Evolutionary conservation across 2,888 invertebrate genomes (phyloP), one percentile per base, ranked within the genome.

Genomic region (Drosophila austrosaltans): DNA sequence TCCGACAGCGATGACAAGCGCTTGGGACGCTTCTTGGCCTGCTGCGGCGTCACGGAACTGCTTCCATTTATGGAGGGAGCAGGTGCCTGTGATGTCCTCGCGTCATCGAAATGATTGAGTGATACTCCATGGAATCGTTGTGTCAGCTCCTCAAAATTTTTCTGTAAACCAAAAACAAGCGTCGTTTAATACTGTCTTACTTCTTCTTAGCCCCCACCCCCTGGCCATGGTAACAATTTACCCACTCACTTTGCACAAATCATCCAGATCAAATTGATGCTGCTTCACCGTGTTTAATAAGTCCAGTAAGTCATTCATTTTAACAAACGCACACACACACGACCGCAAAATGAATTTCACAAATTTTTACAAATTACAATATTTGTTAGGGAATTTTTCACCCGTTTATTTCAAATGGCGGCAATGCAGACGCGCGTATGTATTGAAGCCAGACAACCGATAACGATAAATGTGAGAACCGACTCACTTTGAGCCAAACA

Each of bases 21-120:
- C 62, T 92, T 92, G 0, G 78, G 56, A 1, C 91, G 90, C 62
- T 92, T 92, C 59, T 91, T 91, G 6, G 76, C 82, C 53, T 91
- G 91, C 59, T 91, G 91, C 6, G 91, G 92, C 1, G 91, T 91
- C 8, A 72, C 54, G 3, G 87, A 73, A n/a, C 44, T 68, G 40
- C 8, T 53, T 0, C 32, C 75, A 25, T 6, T 44, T 10, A 22
- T 53, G 7, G 42, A 66, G 2, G 57, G 44, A 1, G 63, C 60
- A 0, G 53, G 60, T 10, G 36, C 42, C 22, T 76, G 71, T 48
- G 60, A 2, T 3, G 63, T 3, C 63, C 76, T 72, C 53, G 30
- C 40, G 53, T 72, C 44, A 3, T 40, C 64, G 42, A 22, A 3
- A 42, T 60, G 25, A 5, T 60, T 20, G 2, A 62, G 1, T 0